Evolutionary conservation across 2,797 vertebrate genomes (phyloP).

Genomic region (Gallirallus australis): DNA sequence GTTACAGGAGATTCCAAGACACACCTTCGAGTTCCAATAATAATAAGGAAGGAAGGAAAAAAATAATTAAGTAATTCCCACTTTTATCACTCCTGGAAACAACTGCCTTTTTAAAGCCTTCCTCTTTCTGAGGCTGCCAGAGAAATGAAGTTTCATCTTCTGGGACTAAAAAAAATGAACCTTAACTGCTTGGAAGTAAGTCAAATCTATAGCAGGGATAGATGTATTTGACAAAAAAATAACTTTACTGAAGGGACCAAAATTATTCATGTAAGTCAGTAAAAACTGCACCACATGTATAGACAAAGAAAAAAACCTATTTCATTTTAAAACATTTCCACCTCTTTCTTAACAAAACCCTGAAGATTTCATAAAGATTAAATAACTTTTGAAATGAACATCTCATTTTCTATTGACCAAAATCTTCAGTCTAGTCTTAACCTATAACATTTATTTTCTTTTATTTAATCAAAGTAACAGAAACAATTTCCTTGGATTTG

Average conservation of each 20-base stretch:
- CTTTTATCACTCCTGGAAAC: background rate
- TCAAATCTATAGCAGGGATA: conserved; percentile 12
- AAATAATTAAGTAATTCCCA: background rate
- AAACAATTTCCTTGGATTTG: background rate
- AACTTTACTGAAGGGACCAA: background rate
- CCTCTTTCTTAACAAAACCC: background rate
- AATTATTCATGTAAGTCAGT: conserved; percentile 41
- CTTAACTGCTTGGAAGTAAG: background rate
- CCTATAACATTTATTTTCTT: background rate
- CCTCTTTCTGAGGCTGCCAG: background rate
- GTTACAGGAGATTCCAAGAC: background rate
- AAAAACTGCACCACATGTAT: background rate
- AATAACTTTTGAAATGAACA: background rate
- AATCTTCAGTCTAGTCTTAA: background rate
- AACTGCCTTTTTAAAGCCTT: background rate
- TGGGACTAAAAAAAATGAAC: conserved; percentile 32
- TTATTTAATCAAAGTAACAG: background rate
- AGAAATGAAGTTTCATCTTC: background rate
- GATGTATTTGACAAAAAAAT: conserved; percentile 30
- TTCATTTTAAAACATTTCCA: background rate
- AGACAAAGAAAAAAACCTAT: background rate
- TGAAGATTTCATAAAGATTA: background rate
- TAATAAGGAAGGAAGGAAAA: background rate
- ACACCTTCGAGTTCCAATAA: background rate
- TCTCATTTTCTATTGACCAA: background rate